Percentiles rank a stretch among this genome's conserved stretches.
Evolutionary conservation across 2,888 invertebrate genomes (phyloP).

Genomic region (Tinea semifulvella): DNA sequence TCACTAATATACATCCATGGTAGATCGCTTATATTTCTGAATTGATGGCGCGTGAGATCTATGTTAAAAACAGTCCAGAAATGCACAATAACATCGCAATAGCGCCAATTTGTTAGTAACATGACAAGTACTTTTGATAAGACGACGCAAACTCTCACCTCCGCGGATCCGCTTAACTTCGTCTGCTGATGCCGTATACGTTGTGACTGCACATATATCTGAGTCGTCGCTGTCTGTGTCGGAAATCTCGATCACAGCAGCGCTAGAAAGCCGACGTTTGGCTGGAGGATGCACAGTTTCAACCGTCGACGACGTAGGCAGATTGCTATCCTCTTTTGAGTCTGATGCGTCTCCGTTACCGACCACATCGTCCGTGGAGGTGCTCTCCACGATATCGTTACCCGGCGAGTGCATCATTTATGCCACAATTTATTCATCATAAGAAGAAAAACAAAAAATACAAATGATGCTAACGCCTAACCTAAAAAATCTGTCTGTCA

Average conservation of each 20-base stretch:
- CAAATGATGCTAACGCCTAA: constrained; percentile 53
- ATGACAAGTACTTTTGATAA: too few relatives aligned
- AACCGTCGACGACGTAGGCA: constrained; percentile 26
- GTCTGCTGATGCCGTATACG: constrained; percentile 58
- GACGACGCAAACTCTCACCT: constrained; percentile 39
- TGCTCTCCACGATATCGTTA: constrained; percentile 18
- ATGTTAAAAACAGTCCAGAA: too few relatives aligned
- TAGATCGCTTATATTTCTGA: too few relatives aligned
- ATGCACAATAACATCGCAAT: too few relatives aligned
- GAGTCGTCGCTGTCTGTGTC: constrained; percentile 61
- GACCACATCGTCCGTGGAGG: neutral
- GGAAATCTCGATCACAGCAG: constrained; percentile 52
- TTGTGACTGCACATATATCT: constrained; percentile 59
- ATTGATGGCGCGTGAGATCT: too few relatives aligned
- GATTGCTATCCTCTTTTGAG: constrained; percentile 24
- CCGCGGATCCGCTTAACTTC: constrained; percentile 60
- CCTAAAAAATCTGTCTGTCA: constrained; percentile 51
- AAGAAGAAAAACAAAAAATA: constrained; percentile 31
- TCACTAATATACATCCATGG: too few relatives aligned
- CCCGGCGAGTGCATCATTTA: constrained; percentile 51
- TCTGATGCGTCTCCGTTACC: constrained; percentile 25
- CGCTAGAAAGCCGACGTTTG: constrained; percentile 39
- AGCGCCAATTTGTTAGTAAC: too few relatives aligned
- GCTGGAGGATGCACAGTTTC: constrained; percentile 30
- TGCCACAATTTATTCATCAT: constrained; percentile 50